Evolutionary conservation across 2,113 vertebrate species (phyloP), one percentile per base, ranked within the genome.

Genomic region (Synchiropus splendidus): DNA sequence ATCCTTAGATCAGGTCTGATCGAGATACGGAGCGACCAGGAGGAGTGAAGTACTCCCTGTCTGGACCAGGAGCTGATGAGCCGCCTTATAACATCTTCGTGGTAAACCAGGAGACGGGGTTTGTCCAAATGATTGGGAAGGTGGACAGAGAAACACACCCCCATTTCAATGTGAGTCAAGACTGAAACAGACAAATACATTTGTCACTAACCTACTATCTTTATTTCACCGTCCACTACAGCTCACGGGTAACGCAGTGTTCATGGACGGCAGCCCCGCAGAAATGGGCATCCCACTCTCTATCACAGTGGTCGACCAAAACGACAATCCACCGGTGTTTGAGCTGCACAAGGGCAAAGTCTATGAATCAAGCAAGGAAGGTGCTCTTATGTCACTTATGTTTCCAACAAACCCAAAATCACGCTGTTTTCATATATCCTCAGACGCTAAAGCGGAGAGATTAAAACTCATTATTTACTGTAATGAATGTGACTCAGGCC

Each of bases 1-100:
- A n/a, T n/a, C 42, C 36, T 16, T 35, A 86, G 85, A 85, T 85
- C 39, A 78, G 81, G 18, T 86, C 85, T 37, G 85, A 86, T 42
- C 67, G 54, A 44, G 68, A 77, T 16, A 2, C 4, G 4, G 21
- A 27, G 21, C 21, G 1, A 9, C 0, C 0, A 0, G 1, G 1
- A 1, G 32, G 15, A 5, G 47, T 85, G 55, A 44, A 68, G 15
- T 85, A 86, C 54, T 69, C 2, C 17, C 66, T 86, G 30, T n/a
- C 10, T 6, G 85, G 85, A 41, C 4, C 43, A 5, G 85, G 85
- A 12, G 80, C 79, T 6, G 50, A 82, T 61, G 36, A 49, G 44
- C 18, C 44, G 6, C 83, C 83, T 2, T 51, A 15, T 27, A 61
- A 69, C 45, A 45, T 82, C 10, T 86, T 86, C 56, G 8, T 64